phyloP scores from a whole-genome alignment of 2,888 invertebrate genomes.

The Drosophila kanekoi region DNA sequence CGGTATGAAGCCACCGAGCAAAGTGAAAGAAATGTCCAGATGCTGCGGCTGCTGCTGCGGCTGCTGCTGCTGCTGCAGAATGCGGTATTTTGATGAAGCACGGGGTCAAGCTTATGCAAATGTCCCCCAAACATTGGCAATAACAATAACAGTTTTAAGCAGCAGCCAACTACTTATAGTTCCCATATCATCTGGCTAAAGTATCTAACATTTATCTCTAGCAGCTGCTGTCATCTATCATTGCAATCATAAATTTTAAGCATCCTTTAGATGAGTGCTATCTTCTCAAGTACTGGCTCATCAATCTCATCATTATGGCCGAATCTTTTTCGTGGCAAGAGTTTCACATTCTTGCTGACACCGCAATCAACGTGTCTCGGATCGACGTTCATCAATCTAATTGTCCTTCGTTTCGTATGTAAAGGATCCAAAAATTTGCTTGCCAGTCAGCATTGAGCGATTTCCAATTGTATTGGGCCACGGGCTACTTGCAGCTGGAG shows the following conservation, averaged over 20 bases:
- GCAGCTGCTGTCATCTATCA: slow-evolving; percentile 5
- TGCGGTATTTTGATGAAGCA: slow-evolving; percentile 19
- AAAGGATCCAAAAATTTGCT: slow-evolving; percentile 37
- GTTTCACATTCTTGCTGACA: slow-evolving; percentile 15
- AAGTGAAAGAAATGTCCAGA: slow-evolving; percentile 2
- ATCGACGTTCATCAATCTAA: slow-evolving; percentile 60
- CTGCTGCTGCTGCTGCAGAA: slow-evolving; percentile 1
- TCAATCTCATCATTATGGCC: slow-evolving; percentile 35
- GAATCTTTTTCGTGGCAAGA: slow-evolving; percentile 2
- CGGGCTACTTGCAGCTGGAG: slow-evolving; percentile 25
- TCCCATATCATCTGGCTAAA: background rate
- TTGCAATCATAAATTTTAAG: slow-evolving; percentile 4
- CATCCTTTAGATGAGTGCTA: background rate
- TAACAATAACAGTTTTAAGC: slow-evolving; percentile 9
- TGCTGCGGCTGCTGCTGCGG: background rate
- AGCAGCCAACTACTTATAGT: slow-evolving; percentile 9
- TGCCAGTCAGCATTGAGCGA: slow-evolving; percentile 54
- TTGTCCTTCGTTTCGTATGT: slow-evolving; percentile 41
- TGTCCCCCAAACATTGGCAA: slow-evolving; percentile 5
- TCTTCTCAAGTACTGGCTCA: background rate
- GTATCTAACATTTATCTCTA: slow-evolving; percentile 4
- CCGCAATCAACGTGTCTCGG: slow-evolving; percentile 33
- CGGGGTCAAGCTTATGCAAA: slow-evolving; percentile 40
- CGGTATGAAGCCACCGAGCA: slow-evolving; percentile 10
- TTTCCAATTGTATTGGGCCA: slow-evolving; percentile 33